Base-by-base conservation (phyloP, 2,797 vertebrate genomes). In the Otolemur crassicaudatus region DNA sequence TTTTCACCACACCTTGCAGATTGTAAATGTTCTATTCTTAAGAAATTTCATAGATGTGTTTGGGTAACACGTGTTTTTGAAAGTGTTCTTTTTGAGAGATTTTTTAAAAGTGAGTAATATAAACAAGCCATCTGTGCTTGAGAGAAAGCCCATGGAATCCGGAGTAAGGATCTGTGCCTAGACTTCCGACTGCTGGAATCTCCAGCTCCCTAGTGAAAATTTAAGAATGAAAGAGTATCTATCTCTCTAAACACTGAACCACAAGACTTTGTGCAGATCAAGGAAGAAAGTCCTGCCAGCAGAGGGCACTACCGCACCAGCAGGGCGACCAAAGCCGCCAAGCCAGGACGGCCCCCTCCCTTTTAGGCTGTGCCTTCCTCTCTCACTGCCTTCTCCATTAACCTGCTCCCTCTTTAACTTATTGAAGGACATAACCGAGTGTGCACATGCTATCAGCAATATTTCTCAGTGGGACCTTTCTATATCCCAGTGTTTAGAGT, bases 301-400 rank as follows among this genome's bases (percentile, higher is more conserved):
- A 97, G 97, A 95, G 97, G 97, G 25, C 96, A 27, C 96, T 86
- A 43, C 8, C 0, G 17, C n/a, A n/a, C 65, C 80, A 49, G 63
- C 31, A n/a, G 29, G 22, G 46, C 77, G 27, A 34, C 73, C 0
- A 0, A 7, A 0, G 25, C 61, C 0, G 40, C 65, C 87, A 0
- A 20, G 40, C 25, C 31, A 2, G 14, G 19, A 20, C 11, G 9
- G 82, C 19, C 31, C 0, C 1, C 0, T 31, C 27, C 13, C 53
- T 3, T 0, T 0, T 6, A 31, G 0, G 3, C 2, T 5, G 12
- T 0, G 2, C 53, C 34, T 25, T 19, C 72, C 40, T 9, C 7
- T 56, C 19, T 46, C 40, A 31, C 16, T 0, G 29, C 58, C 75
- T 23, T 63, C 60, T 82, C 61, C 2, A 0, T 63, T 43, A 20